Evolutionary conservation across 2,888 invertebrate species (phyloP).

Genomic region (Acrobasis consociella): DNA sequence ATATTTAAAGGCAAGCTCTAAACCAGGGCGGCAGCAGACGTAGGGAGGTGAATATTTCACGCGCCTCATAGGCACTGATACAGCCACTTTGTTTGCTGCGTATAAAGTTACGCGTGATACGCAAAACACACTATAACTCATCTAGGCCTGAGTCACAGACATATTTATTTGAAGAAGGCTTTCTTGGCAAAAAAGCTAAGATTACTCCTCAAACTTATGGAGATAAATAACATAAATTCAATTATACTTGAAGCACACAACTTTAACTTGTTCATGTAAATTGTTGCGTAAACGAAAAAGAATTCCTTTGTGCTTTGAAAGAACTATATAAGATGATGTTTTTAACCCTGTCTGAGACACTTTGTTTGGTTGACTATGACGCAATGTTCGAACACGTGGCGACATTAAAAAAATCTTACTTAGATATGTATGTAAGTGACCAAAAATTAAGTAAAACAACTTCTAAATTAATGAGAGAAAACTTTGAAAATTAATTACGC

Average conservation of each 20-base stretch:
- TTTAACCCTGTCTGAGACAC: no score
- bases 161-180: background rate
- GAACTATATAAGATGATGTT: no score
- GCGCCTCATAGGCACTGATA: conserved; percentile 36
- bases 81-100: conserved; percentile 22
- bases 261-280: no score
- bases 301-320: no score
- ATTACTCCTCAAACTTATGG: no score
- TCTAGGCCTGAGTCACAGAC: background rate
- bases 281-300: no score
- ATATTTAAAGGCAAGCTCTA: conserved; percentile 22
- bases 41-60: conserved; percentile 36
- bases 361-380: no score
- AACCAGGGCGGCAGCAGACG: conserved; percentile 19
- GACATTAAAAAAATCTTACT: no score
- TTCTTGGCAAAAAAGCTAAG: background rate
- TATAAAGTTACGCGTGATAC: conserved; percentile 15
- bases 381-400: no score
- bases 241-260: no score
- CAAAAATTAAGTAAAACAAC: background rate
- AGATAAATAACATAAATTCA: no score
- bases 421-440: no score
- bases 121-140: conserved; percentile 6
- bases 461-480: background rate
- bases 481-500: conserved; percentile 8